These are phyloP conservation scores for Orientallactaga sibirica DNA, from an alignment of 2,797 vertebrate genomes.

Conservation along the genomic window DNA sequence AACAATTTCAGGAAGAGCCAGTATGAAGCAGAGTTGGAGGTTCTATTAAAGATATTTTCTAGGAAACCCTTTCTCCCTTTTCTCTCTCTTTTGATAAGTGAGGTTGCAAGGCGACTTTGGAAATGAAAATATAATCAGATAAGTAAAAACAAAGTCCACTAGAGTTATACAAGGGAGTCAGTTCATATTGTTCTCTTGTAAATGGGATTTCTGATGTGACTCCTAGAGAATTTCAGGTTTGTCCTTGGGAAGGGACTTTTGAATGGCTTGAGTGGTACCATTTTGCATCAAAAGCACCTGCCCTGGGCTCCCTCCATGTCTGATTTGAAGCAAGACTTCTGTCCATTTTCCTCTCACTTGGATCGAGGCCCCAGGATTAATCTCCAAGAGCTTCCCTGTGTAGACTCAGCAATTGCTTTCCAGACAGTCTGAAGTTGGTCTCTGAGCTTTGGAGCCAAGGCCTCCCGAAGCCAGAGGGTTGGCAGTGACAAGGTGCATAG, in stretches of 20 bases:
- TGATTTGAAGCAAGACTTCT: neutral
- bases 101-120: too few relatives aligned
- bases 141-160: too few relatives aligned
- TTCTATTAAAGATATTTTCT: too few relatives aligned
- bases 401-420: slow-evolving; percentile 31
- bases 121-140: too few relatives aligned
- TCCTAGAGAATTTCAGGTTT: too few relatives aligned
- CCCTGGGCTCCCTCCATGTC: slow-evolving; percentile 18
- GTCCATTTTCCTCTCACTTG: slow-evolving; percentile 29
- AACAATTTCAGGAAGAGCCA: neutral
- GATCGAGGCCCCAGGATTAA: neutral
- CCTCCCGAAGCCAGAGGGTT: neutral
- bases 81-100: too few relatives aligned
- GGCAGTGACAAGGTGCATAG: neutral
- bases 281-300: slow-evolving; percentile 24
- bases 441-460: slow-evolving; percentile 43
- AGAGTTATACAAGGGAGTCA: too few relatives aligned
- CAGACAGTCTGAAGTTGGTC: neutral
- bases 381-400: slow-evolving; percentile 17
- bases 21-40: too few relatives aligned
- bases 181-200: too few relatives aligned
- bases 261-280: neutral
- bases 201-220: too few relatives aligned
- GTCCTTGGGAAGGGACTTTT: neutral
- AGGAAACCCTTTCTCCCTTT: too few relatives aligned